Evolutionary conservation across 1,140 invertebrate genomes (phyloP).

Genomic region (Mya arenaria): DNA sequence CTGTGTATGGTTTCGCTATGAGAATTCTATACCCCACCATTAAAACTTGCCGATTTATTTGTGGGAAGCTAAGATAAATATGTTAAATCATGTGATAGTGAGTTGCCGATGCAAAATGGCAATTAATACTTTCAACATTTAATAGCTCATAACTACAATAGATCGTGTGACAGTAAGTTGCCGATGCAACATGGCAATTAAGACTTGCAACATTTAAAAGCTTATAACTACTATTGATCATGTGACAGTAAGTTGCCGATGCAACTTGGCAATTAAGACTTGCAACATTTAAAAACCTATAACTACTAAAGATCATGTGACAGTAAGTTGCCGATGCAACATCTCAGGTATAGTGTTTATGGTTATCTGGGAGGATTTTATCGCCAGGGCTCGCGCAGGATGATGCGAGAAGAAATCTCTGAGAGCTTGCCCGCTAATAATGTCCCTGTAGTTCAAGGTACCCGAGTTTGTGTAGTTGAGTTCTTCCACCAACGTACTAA

Average conservation of each 20-base stretch:
- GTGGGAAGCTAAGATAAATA: too few relatives aligned
- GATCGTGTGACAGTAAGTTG: too few relatives aligned
- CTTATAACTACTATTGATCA: background rate
- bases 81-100: too few relatives aligned
- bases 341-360: constrained; percentile 47
- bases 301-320: background rate
- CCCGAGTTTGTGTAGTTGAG: constrained; percentile 30
- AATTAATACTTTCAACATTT: too few relatives aligned
- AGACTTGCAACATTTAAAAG: too few relatives aligned
- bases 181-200: too few relatives aligned
- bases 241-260: constrained; percentile 4
- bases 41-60: too few relatives aligned
- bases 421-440: constrained; percentile 29
- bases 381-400: constrained; percentile 31
- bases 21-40: too few relatives aligned
- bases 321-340: constrained; percentile 36
- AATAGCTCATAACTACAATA: too few relatives aligned
- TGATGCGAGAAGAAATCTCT: constrained; percentile 17
- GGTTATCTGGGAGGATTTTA: constrained; percentile 13
- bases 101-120: too few relatives aligned
- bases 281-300: background rate
- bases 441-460: constrained; percentile 42
- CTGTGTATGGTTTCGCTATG: too few relatives aligned
- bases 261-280: background rate
- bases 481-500: constrained; percentile 58